Base-by-base conservation (phyloP, 2,888 invertebrate genomes). In the Noctua janthina region DNA sequence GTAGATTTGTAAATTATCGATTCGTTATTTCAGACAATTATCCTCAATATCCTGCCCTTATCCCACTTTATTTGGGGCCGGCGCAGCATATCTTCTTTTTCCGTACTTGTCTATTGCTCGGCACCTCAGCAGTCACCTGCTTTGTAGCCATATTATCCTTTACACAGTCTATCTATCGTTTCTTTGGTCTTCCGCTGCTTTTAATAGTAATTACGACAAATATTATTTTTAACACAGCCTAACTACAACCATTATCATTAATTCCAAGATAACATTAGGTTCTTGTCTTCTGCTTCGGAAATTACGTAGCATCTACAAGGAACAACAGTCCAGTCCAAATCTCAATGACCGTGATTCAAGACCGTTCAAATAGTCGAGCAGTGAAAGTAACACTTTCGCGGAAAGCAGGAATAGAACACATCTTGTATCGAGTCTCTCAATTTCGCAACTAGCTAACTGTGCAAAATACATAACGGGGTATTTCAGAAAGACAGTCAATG, bases 311-410 rank as follows among this genome's bases (percentile, higher is more conserved):
- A n/a, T 67, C 13, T 70, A 1, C 20, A 20, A 15, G n/a, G 35
- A 62, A 66, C 29, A 11, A 23, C 29, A 23, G 49, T 62, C 17
- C 17, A 46, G 29, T 43, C n/a, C 49, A 49, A 75, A 75, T 66
- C 1, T 66, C 23, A 66, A 84, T 43, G 56, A 56, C 5, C 49
- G 79, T 66, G 43, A 49, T 56, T n/a, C 64, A 51, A 70, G 17
- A 56, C 43, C 56, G 62, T 43, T 78, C 39, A 29, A 17, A 56
- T 15, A 8, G 39, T 11, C n/a, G 49, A 23, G 2, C 39, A 64
- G 85, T 81, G 81, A 81, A 84, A 84, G 81, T 84, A 46, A 7
- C n/a, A 56, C 54, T 62, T 68, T 46, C 62, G 59, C 46, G 54
- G 67, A 62, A 20, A 84, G 59, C 67, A 51, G 82, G 39, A 29